Evolutionary conservation across 2,888 invertebrate genomes (phyloP).

Genomic region (Sinopyrophorus schimmeli): DNA sequence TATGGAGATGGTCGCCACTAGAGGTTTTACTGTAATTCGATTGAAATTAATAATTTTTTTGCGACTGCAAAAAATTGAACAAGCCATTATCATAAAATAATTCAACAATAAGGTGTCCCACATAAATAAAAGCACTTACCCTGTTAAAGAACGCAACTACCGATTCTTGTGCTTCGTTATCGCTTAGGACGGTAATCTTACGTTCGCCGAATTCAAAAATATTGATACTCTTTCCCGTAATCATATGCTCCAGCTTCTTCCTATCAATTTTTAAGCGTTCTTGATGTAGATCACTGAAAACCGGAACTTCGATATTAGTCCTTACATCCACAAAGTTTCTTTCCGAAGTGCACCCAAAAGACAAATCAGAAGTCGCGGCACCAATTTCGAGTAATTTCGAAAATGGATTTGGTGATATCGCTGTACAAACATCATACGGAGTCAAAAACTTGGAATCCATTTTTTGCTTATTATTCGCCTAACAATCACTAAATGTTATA

Average conservation of each 20-base stretch:
- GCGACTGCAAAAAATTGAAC: too few relatives aligned
- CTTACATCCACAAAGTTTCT: constrained; percentile 80
- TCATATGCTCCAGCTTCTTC: constrained; percentile 89
- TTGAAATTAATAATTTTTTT: too few relatives aligned
- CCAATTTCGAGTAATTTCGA: constrained; percentile 54
- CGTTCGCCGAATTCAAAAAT: too few relatives aligned
- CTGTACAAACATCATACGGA: constrained; percentile 45
- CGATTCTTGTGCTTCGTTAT: constrained; percentile 62
- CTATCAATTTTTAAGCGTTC: constrained; percentile 95
- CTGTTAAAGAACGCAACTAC: constrained; percentile 79
- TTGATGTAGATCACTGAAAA: constrained; percentile 78
- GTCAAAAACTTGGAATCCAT: constrained; percentile 51
- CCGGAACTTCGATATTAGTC: constrained; percentile 70
- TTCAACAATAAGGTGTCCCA: too few relatives aligned
- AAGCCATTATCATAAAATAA: too few relatives aligned
- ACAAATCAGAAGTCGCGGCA: constrained; percentile 52
- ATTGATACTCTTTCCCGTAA: constrained; percentile 77
- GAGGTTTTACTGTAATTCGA: too few relatives aligned
- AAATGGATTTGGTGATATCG: constrained; percentile 49
- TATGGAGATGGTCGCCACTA: too few relatives aligned
- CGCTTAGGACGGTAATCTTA: constrained; percentile 57
- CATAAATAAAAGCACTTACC: too few relatives aligned
- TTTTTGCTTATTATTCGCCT: constrained; percentile 8
- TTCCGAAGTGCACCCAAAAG: constrained; percentile 62
- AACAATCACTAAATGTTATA: too few relatives aligned